A percentile compares a stretch with the other conserved stretches of the same genome.
Evolutionary conservation across 53 echinoderm and acorn worm genomes (phyloP).

Genomic region (Mesocentrotus franciscanus): DNA sequence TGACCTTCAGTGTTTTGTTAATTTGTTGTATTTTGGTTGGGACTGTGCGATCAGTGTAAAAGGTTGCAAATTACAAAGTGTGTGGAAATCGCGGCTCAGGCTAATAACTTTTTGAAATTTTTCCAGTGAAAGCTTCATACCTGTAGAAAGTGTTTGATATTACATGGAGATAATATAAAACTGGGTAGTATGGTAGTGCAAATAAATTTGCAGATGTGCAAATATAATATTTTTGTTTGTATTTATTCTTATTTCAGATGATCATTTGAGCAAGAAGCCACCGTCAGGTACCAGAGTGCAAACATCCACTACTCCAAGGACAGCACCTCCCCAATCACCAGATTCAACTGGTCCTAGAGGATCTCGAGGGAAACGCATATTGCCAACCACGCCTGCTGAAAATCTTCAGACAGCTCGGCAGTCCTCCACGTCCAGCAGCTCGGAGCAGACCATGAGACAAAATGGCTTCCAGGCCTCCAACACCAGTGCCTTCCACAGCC

Average conservation of each 20-base stretch:
- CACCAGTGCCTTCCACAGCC: conserved; percentile 83
- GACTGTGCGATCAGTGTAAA: not conserved
- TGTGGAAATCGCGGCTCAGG: not conserved
- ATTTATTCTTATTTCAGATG: conserved; percentile 17
- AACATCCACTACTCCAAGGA: conserved; percentile 53
- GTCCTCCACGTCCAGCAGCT: conserved; percentile 62
- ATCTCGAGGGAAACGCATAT: conserved; percentile 71
- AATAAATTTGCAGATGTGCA: not conserved
- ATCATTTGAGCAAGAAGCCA: conserved; percentile 61
- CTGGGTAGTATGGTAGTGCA: not conserved
- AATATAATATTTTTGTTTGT: not conserved
- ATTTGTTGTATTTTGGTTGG: not conserved
- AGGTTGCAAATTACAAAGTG: not conserved
- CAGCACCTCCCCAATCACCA: conserved; percentile 47
- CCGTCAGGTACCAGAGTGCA: conserved; percentile 52
- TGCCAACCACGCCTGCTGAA: conserved; percentile 77
- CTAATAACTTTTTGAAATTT: not conserved
- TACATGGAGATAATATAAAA: not conserved
- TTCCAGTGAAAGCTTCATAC: not conserved
- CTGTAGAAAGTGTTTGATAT: not conserved
- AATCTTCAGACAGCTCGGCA: conserved; percentile 50
- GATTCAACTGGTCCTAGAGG: conserved; percentile 47
- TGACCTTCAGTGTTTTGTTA: not conserved
- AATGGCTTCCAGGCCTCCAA: conserved; percentile 78
- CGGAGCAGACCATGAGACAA: conserved; percentile 69